Percentiles rank a stretch among this genome's conserved stretches.
Conservation (phyloP, 2,113 vertebrate genomes). For the Alosa alosa region DNA sequence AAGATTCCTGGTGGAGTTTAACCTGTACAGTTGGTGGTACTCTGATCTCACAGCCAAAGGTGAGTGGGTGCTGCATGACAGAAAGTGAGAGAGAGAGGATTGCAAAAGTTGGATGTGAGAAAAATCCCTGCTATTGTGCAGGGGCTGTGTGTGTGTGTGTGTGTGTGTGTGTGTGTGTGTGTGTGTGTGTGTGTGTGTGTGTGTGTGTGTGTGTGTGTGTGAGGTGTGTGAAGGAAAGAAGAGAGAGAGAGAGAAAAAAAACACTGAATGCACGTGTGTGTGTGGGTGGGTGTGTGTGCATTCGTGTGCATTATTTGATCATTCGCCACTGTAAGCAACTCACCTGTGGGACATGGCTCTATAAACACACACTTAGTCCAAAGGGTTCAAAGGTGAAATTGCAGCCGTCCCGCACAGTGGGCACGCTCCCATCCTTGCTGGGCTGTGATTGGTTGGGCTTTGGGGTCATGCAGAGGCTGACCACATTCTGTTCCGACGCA, state of each 20-base stretch:
- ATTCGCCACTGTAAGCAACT: neutral
- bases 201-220: neutral
- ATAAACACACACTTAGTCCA: neutral
- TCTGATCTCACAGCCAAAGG: constrained; percentile 88
- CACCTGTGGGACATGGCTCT: neutral
- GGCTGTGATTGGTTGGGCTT: neutral
- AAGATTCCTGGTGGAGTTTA: constrained; percentile 97
- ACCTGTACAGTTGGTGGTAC: constrained; percentile 96
- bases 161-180: neutral
- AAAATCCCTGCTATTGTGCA: neutral
- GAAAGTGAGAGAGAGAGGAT: neutral
- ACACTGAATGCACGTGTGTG: neutral
- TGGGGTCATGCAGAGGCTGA: neutral
- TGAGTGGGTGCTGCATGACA: constrained; percentile 56
- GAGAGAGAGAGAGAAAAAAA: too few species aligned
- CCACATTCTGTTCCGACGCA: neutral
- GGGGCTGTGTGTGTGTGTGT: neutral
- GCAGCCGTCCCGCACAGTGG: neutral
- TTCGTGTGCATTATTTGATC: neutral
- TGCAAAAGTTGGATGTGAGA: neutral
- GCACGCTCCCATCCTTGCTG: neutral
- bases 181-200: neutral
- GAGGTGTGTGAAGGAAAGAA: too few species aligned
- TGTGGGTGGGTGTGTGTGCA: neutral
- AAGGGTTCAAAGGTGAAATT: neutral